Base-by-base conservation (phyloP, 2,888 invertebrate genomes). In the Drosophila hamatofila region DNA sequence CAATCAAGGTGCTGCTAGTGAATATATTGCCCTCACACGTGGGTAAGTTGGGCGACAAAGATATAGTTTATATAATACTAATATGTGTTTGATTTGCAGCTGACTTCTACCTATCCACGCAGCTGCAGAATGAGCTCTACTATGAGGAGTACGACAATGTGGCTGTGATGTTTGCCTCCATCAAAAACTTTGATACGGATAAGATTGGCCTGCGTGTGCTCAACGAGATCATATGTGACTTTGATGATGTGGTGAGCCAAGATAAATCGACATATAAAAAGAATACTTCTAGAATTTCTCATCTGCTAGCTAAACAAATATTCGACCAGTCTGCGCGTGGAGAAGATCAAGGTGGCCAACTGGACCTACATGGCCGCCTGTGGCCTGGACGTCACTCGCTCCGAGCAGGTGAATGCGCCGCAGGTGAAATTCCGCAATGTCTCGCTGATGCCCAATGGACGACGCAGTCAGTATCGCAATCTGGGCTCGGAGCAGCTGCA, bases 291-390 rank as follows among this genome's bases (percentile, higher is more conserved):
- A n/a, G n/a, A n/a, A n/a, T n/a, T n/a, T n/a, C n/a, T n/a, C n/a
- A n/a, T 9, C 12, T 27, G 12, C 0, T 92, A 97, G 63, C 93
- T 97, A 6, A 94, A 95, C 48, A 93, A 94, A 4, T 94, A 94
- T 51, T 88, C 87, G 16, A 88, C 94, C 0, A 93, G 95, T 57
- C 93, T 95, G 67, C 95, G 96, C 83, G 96, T 99, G 11, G 99
- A 99, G 92, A 99, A 99, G 93, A 99, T 99, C 39, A 99, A 99
- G 94, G 96, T 99, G 62, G 98, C 98, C 52, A 98, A 98, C 69
- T 97, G 97, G 94, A 98, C 98, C 0, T 99, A 98, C 89, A 98
- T 99, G 98, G 98, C 98, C 2, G 98, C 98, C 1, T 97, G 97
- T 88, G 99, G 99, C 0, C 94, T 99, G 54, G 96, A 96, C 83